phyloP scores from a whole-genome alignment of 2,113 vertebrate species.

The Bufo bufo region DNA sequence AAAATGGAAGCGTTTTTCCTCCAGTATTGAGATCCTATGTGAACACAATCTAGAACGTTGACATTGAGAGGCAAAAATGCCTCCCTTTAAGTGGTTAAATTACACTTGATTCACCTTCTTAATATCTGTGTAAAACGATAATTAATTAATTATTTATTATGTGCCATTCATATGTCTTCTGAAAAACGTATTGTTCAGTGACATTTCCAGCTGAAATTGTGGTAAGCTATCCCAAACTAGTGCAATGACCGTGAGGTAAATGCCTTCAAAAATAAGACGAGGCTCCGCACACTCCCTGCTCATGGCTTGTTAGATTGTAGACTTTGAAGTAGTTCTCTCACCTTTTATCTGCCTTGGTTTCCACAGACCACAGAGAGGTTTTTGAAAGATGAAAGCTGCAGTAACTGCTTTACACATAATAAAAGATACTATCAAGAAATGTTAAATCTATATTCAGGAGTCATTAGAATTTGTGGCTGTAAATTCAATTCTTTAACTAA shows the following conservation, averaged over 20 bases:
- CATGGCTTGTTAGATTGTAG: neutral
- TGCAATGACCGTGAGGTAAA: neutral
- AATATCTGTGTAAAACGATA: neutral
- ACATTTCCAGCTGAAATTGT: neutral
- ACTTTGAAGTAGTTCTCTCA: conserved; percentile 25
- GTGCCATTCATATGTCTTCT: neutral
- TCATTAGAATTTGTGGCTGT: conserved; percentile 26
- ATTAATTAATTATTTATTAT: neutral
- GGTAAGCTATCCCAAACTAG: neutral
- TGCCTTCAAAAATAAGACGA: neutral
- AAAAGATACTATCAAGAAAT: conserved; percentile 7
- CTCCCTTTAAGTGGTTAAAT: neutral
- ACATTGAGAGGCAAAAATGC: too few relatives aligned
- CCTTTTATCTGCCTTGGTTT: neutral
- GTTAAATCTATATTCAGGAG: conserved; percentile 14
- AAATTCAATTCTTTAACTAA: conserved; percentile 1
- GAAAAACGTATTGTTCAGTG: neutral
- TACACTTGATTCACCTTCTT: neutral
- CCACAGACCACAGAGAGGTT: conserved; percentile 2
- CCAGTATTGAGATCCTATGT: too few relatives aligned
- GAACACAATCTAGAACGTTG: too few relatives aligned
- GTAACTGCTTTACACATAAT: conserved; percentile 14
- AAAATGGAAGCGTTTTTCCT: too few relatives aligned
- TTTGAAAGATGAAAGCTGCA: conserved; percentile 26
- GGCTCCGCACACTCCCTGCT: neutral